A percentile compares a stretch with the other conserved stretches of the same genome.
These are phyloP conservation scores for Drosophila helvetica DNA, from an alignment of 2,888 invertebrate species.

Conservation along the genomic window DNA sequence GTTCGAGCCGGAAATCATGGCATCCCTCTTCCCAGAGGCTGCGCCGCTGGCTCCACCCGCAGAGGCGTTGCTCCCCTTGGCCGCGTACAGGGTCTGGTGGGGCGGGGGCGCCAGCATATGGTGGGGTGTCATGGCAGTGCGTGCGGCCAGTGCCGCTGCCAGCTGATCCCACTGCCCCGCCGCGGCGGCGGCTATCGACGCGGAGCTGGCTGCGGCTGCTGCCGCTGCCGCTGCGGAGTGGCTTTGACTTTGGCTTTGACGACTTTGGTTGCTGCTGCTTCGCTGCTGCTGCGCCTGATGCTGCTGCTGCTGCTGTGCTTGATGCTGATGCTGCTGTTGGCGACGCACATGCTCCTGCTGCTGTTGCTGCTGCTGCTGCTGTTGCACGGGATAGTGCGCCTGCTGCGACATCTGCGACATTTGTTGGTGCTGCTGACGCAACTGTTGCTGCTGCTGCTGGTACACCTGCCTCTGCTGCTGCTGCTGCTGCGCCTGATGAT, in stretches of 20 bases:
- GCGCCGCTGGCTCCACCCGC: slow-evolving; percentile 33
- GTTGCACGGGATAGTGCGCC: slow-evolving; percentile 72
- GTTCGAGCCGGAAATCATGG: slow-evolving; percentile 84
- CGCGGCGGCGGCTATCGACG: slow-evolving; percentile 56
- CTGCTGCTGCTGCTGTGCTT: slow-evolving; percentile 61
- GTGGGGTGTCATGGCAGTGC: slow-evolving; percentile 75
- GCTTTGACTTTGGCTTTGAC: slow-evolving; percentile 75
- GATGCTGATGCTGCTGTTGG: slow-evolving; percentile 52
- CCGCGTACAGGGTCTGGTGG: slow-evolving; percentile 65
- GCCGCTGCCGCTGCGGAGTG: slow-evolving; percentile 60
- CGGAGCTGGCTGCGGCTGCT: slow-evolving; percentile 60
- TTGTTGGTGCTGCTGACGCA: slow-evolving; percentile 72
- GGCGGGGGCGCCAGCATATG: slow-evolving; percentile 60
- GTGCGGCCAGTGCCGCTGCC: slow-evolving; percentile 79
- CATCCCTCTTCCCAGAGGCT: slow-evolving; percentile 81
- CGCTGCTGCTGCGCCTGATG: slow-evolving; percentile 74
- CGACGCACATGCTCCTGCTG: no score
- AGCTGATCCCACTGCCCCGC: slow-evolving; percentile 82
- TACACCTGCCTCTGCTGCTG: slow-evolving; percentile 79
- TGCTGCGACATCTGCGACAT: slow-evolving; percentile 79
- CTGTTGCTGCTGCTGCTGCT: slow-evolving; percentile 47
- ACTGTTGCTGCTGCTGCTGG: slow-evolving; percentile 74
- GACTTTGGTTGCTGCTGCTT: slow-evolving; percentile 80
- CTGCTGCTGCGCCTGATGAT: slow-evolving; percentile 53
- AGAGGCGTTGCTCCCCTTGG: slow-evolving; percentile 61